Conservation (phyloP, 2,888 invertebrate species). For the Poecilus cupreus region DNA sequence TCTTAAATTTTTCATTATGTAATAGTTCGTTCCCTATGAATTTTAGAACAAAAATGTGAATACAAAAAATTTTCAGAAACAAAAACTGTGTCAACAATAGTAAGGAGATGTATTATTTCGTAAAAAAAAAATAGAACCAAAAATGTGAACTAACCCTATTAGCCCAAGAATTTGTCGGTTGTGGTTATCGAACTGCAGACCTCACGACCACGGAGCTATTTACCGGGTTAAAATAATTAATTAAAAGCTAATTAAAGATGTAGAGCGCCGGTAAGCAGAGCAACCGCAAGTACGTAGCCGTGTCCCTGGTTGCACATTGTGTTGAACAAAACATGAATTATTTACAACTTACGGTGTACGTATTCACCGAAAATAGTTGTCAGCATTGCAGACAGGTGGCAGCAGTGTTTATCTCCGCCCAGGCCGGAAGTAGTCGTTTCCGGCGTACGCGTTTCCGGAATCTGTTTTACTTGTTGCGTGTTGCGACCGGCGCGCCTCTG, state of each 20-base stretch:
- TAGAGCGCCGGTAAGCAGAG: background rate
- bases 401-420: slow-evolving; percentile 43
- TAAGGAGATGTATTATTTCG: too few relatives aligned
- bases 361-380: slow-evolving; percentile 34
- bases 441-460: slow-evolving; percentile 51
- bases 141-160: too few relatives aligned
- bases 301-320: slow-evolving; percentile 26
- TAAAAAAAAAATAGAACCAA: too few relatives aligned
- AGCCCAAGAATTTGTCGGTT: too few relatives aligned
- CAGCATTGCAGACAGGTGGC: slow-evolving; percentile 37
- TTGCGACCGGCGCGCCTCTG: slow-evolving; percentile 38
- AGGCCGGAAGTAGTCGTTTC: slow-evolving; percentile 49
- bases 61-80: too few relatives aligned
- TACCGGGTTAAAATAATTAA: background rate
- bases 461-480: slow-evolving; percentile 51
- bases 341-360: background rate
- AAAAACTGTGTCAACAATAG: too few relatives aligned
- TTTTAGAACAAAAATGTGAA: too few relatives aligned
- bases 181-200: too few relatives aligned
- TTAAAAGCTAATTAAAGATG: background rate
- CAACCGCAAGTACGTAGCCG: background rate
- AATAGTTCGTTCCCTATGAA: too few relatives aligned
- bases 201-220: too few relatives aligned
- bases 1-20: too few relatives aligned
- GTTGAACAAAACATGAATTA: slow-evolving; percentile 10